Evolutionary conservation across 2,888 invertebrate species (phyloP).

Genomic region (Dynastes hyllus): DNA sequence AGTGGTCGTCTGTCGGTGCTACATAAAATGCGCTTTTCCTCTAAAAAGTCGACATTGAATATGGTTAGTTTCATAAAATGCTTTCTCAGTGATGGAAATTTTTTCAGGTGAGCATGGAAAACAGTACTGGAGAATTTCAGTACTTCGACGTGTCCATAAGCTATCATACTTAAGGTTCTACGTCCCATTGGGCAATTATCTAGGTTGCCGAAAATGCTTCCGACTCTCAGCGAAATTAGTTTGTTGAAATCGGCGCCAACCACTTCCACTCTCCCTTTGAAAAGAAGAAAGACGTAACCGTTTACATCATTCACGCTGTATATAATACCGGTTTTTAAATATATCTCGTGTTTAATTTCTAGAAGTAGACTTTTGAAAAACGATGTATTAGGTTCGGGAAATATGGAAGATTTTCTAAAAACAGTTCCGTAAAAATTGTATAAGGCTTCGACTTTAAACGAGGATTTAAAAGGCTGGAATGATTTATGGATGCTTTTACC

Average conservation of each 20-base stretch:
- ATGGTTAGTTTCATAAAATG: constrained; percentile 52
- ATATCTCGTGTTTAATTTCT: constrained; percentile 52
- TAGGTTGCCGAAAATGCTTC: constrained; percentile 60
- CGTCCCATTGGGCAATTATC: constrained; percentile 54
- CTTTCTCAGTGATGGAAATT: constrained; percentile 53
- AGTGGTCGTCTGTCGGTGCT: not conserved
- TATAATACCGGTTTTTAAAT: constrained; percentile 52
- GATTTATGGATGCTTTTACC: constrained; percentile 52
- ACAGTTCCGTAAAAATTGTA: constrained; percentile 55
- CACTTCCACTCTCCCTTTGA: constrained; percentile 59
- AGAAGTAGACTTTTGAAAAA: constrained; percentile 55
- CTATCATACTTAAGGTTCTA: constrained; percentile 59
- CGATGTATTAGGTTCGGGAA: constrained; percentile 50
- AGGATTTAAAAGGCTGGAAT: constrained; percentile 53
- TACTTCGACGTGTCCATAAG: constrained; percentile 59
- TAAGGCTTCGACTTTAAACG: constrained; percentile 56
- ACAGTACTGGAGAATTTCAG: constrained; percentile 53
- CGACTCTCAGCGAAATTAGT: constrained; percentile 54
- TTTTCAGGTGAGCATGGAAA: constrained; percentile 56
- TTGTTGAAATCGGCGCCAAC: constrained; percentile 59
- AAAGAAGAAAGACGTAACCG: constrained; percentile 55
- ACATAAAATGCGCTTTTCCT: constrained; percentile 15
- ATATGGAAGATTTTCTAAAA: constrained; percentile 52
- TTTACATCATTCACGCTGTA: constrained; percentile 58
- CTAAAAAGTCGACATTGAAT: constrained; percentile 56